phyloP scores from a whole-genome alignment of 2,797 vertebrate species.

The Acrocephalus scirpaceus region DNA sequence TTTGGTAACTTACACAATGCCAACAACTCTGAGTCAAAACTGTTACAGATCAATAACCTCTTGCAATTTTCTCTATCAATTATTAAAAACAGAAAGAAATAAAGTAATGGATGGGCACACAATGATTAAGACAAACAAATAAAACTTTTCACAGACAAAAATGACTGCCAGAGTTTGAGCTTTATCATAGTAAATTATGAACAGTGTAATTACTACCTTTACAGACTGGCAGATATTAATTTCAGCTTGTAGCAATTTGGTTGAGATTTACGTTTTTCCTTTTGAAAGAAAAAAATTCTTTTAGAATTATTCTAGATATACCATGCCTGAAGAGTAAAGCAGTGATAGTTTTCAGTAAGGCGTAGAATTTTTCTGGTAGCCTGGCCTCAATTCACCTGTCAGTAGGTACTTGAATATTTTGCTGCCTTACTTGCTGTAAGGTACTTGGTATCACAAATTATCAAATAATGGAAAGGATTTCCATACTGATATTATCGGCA shows the following conservation, averaged over 20 bases:
- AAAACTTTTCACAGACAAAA: not conserved
- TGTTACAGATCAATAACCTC: not conserved
- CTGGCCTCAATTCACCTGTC: not conserved
- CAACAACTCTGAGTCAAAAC: not conserved
- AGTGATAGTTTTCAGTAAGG: not conserved
- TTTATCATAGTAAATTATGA: not conserved
- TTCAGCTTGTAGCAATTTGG: not conserved
- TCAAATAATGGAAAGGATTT: not conserved
- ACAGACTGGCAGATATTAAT: not conserved
- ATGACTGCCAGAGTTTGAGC: not conserved
- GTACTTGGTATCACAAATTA: not conserved
- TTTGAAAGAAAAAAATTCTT: not conserved
- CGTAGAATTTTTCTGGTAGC: not conserved
- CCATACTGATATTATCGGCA: not conserved
- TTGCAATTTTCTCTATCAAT: not conserved
- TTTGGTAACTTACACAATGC: not conserved
- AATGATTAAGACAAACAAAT: not conserved
- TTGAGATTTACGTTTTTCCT: not conserved
- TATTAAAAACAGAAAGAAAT: not conserved
- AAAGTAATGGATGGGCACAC: fast-evolving
- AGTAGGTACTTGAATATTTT: not conserved
- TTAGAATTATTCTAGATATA: not conserved
- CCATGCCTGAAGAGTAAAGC: not conserved
- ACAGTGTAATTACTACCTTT: not conserved
- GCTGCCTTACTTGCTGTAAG: not conserved